Percentiles rank a stretch among this genome's conserved stretches.
These are phyloP conservation scores for Drosophila bunnanda DNA, from an alignment of 2,888 invertebrate genomes.

Conservation along the genomic window DNA sequence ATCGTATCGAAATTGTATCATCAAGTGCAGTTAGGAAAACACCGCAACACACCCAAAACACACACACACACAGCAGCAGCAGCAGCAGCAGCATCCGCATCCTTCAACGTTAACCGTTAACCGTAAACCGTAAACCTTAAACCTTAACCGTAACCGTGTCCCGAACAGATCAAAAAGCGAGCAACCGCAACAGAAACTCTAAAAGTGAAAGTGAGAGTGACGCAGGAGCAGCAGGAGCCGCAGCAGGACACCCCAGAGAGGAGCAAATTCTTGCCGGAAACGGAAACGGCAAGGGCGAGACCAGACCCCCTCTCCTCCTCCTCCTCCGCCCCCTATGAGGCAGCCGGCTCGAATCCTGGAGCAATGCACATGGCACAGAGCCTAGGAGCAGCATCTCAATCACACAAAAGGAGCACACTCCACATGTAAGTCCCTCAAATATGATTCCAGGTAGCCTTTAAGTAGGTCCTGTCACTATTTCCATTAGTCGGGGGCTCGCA, in stretches of 20 bases:
- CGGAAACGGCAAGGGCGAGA: slow-evolving; percentile 2
- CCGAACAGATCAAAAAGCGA: slow-evolving; percentile 20
- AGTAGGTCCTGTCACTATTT: too few relatives aligned
- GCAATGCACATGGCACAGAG: slow-evolving; percentile 13
- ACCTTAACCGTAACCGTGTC: slow-evolving; percentile 1
- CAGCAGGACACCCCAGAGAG: neutral
- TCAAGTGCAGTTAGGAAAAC: slow-evolving; percentile 18
- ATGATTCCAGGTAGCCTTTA: neutral
- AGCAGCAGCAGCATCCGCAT: neutral
- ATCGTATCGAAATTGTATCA: slow-evolving; percentile 7
- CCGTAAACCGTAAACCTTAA: neutral
- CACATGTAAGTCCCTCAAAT: slow-evolving; percentile 15
- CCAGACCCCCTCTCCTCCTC: too few relatives aligned
- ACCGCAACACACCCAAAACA: slow-evolving; percentile 16
- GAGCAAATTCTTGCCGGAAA: slow-evolving; percentile 5
- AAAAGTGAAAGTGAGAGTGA: slow-evolving; percentile 32
- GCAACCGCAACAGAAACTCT: slow-evolving; percentile 36
- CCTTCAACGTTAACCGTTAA: neutral
- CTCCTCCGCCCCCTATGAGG: neutral
- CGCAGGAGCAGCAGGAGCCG: neutral
- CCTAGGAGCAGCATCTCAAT: slow-evolving; percentile 3
- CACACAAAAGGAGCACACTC: neutral
- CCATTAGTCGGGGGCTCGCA: too few relatives aligned
- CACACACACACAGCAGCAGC: slow-evolving; percentile 1
- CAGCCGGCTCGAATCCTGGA: neutral